These are phyloP conservation scores for Eciton burchellii DNA, from an alignment of 1,140 invertebrate species.

Conservation along the genomic window DNA sequence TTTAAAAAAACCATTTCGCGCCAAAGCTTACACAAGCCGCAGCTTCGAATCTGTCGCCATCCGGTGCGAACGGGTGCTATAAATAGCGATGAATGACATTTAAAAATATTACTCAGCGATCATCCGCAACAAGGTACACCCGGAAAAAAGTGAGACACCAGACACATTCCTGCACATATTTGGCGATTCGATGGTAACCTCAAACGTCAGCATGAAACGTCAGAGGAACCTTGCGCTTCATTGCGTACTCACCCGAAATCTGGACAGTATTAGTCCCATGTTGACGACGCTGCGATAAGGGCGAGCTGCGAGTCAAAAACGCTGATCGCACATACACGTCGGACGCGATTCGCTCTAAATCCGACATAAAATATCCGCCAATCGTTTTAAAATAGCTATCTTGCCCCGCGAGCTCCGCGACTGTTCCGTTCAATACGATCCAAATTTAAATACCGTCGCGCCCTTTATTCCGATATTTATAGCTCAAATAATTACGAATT, in stretches of 20 bases:
- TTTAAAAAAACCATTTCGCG: constrained; percentile 30
- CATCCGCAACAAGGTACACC: background rate
- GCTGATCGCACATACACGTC: background rate
- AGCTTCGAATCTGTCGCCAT: constrained; percentile 24
- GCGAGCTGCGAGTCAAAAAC: background rate
- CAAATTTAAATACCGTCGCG: constrained; percentile 66
- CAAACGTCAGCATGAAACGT: background rate
- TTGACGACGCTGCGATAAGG: constrained; percentile 24
- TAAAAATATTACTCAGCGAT: constrained; percentile 50
- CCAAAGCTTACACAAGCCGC: constrained; percentile 42
- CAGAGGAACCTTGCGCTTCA: constrained; percentile 3
- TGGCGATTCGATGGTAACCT: constrained; percentile 52
- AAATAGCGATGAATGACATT: constrained; percentile 45
- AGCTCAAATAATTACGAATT: constrained; percentile 51
- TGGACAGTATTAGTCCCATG: constrained; percentile 83
- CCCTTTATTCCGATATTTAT: constrained; percentile 67
- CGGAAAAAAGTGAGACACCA: background rate
- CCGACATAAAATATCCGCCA: constrained; percentile 53
- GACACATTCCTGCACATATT: constrained; percentile 7
- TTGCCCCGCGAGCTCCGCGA: constrained; percentile 24
- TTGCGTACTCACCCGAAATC: constrained; percentile 82
- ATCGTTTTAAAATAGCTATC: constrained; percentile 69
- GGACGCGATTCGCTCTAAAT: constrained; percentile 15
- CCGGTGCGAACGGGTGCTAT: constrained; percentile 2
- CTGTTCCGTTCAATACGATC: constrained; percentile 24